phyloP scores from a whole-genome alignment of 2,888 invertebrate genomes.

The Chloroclysta siterata region DNA sequence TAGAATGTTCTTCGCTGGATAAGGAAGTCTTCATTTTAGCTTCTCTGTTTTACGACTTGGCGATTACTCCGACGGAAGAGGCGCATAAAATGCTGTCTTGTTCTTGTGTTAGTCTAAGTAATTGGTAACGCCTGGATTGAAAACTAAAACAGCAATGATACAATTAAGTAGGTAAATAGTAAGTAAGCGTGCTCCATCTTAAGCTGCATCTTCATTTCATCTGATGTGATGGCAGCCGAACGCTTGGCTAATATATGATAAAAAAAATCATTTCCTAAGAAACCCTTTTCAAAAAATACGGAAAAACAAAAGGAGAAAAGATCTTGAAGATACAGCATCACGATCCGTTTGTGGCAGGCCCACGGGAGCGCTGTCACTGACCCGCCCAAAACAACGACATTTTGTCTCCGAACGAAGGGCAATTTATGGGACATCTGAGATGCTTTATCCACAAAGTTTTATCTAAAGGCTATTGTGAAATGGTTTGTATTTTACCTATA shows the following conservation, averaged over 20 bases:
- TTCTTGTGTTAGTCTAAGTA: slow-evolving; percentile 21
- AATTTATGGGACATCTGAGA: slow-evolving; percentile 27
- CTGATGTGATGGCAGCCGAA: neutral
- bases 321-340: slow-evolving; percentile 28
- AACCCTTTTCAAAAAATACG: slow-evolving; percentile 8
- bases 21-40: slow-evolving; percentile 51
- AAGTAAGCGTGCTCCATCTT: neutral
- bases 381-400: slow-evolving; percentile 26
- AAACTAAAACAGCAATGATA: neutral
- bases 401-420: slow-evolving; percentile 25
- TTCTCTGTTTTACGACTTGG: slow-evolving; percentile 49
- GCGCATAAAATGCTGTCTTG: slow-evolving; percentile 27
- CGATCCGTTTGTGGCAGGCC: slow-evolving; percentile 16
- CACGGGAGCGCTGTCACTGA: slow-evolving; percentile 31
- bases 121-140: slow-evolving; percentile 1
- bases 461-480: slow-evolving; percentile 7
- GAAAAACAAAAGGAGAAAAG: slow-evolving; percentile 20
- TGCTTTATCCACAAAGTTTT: slow-evolving; percentile 15
- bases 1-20: slow-evolving; percentile 31
- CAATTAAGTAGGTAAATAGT: too few species aligned
- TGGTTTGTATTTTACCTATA: neutral
- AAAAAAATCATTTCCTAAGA: neutral
- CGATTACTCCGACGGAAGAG: slow-evolving; percentile 35
- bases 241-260: neutral
- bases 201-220: neutral